phyloP scores from a whole-genome alignment of 2,797 vertebrate genomes.

The Ceryle rudis region DNA sequence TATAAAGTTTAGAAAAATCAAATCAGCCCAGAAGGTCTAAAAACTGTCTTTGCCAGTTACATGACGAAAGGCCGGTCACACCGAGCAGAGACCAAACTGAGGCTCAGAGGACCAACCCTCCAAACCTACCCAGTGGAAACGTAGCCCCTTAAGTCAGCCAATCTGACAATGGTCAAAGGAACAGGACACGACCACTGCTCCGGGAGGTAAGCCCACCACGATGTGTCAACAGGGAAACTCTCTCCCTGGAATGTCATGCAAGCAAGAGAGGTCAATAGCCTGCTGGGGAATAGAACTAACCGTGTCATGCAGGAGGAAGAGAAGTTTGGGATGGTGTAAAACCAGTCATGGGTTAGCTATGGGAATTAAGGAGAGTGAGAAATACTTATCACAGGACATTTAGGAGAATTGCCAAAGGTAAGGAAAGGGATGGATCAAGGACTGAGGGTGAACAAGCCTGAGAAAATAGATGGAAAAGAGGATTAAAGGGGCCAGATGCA shows the following conservation, averaged over 20 bases:
- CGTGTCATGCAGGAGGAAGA: background rate
- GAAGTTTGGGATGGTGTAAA: background rate
- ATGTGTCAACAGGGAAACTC: background rate
- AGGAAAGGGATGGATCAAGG: background rate
- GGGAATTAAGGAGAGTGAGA: background rate
- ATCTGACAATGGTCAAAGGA: background rate
- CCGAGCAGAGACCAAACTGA: accelerated
- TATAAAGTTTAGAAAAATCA: background rate
- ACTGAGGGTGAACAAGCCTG: background rate
- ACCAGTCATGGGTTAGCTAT: background rate
- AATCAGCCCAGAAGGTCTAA: background rate
- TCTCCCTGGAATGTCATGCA: accelerated
- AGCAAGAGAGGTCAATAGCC: accelerated
- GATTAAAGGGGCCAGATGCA: background rate
- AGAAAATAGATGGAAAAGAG: background rate
- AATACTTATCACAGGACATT: background rate
- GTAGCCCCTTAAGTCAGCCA: accelerated
- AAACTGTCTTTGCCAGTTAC: background rate
- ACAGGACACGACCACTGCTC: background rate
- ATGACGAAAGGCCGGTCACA: background rate
- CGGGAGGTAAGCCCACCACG: background rate
- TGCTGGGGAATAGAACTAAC: background rate
- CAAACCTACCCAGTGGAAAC: background rate
- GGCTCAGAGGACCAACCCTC: background rate
- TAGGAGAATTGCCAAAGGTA: background rate